Evolutionary conservation across 30 jellyfish, hydroid and myxozoan genomes (phyloP).

Genomic region (Euphysa ruthae): DNA sequence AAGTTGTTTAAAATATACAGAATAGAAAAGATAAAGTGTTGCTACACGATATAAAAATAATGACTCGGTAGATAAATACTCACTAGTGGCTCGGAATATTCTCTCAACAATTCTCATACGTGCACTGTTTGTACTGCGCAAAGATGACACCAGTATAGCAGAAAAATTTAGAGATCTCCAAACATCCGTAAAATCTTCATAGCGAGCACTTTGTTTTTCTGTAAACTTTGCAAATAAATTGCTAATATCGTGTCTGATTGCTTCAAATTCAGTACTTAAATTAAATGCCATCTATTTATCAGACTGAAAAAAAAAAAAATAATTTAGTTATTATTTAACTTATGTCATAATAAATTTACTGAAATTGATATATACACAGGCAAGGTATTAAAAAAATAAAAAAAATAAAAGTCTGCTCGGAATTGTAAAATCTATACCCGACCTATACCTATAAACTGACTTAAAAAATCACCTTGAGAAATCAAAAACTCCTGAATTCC

Average conservation of each 20-base stretch:
- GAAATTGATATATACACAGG: too few relatives aligned
- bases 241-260: constrained; percentile 24
- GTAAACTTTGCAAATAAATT: constrained; percentile 13
- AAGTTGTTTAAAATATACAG: constrained; percentile 24
- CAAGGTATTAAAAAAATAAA: too few relatives aligned
- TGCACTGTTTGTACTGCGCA: constrained; percentile 13
- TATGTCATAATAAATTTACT: too few relatives aligned
- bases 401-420: too few relatives aligned
- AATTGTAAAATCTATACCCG: too few relatives aligned
- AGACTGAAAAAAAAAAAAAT: too few relatives aligned
- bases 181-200: constrained; percentile 22
- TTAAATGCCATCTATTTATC: constrained; percentile 36
- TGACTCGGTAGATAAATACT: constrained; percentile 21
- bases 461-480: too few relatives aligned
- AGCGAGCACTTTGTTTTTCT: constrained; percentile 35
- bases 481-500: too few relatives aligned
- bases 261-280: constrained; percentile 29
- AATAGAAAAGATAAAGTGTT: constrained; percentile 17
- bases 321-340: too few relatives aligned
- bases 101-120: constrained; percentile 28
- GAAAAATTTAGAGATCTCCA: constrained; percentile 26
- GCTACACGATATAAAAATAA: constrained; percentile 34
- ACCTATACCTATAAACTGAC: too few relatives aligned
- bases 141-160: constrained; percentile 1
- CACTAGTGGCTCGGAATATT: constrained; percentile 33